Percentiles rank a stretch among this genome's conserved stretches.
These are phyloP conservation scores for Atlantisia rogersi DNA, from an alignment of 2,113 vertebrate species.

Conservation along the genomic window DNA sequence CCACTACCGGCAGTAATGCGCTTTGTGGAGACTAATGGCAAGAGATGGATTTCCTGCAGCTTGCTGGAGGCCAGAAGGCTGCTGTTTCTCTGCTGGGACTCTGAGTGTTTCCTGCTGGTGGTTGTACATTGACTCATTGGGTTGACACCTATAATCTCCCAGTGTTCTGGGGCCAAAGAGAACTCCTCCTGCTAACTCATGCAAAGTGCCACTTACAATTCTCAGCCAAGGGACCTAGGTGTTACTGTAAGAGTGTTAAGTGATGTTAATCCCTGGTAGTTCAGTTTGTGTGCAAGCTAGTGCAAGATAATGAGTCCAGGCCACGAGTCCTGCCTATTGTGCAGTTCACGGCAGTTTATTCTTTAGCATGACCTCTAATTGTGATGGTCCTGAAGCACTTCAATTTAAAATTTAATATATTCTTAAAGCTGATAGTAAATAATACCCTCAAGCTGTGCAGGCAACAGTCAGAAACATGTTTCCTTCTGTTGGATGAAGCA, in stretches of 20 bases:
- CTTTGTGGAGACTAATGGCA: neutral
- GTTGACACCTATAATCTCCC: neutral
- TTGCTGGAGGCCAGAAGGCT: neutral
- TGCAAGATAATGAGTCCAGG: neutral
- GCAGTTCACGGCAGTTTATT: neutral
- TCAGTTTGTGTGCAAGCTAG: neutral
- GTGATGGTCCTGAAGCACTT: neutral
- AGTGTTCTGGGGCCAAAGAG: neutral
- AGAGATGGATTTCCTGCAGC: neutral
- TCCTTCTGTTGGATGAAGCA: neutral
- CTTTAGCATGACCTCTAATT: neutral
- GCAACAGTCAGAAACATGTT: neutral
- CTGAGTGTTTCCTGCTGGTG: neutral
- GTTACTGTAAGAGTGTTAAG: neutral
- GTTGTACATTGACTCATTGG: neutral
- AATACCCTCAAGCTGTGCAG: neutral
- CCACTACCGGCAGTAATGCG: neutral
- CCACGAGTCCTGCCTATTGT: neutral
- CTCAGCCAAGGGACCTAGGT: neutral
- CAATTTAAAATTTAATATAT: neutral
- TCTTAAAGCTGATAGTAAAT: neutral
- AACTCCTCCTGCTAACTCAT: neutral
- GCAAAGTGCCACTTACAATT: neutral
- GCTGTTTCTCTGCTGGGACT: neutral
- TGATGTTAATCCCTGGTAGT: neutral